phyloP scores from a whole-genome alignment of 2,888 invertebrate genomes.

The Meta bourneti region DNA sequence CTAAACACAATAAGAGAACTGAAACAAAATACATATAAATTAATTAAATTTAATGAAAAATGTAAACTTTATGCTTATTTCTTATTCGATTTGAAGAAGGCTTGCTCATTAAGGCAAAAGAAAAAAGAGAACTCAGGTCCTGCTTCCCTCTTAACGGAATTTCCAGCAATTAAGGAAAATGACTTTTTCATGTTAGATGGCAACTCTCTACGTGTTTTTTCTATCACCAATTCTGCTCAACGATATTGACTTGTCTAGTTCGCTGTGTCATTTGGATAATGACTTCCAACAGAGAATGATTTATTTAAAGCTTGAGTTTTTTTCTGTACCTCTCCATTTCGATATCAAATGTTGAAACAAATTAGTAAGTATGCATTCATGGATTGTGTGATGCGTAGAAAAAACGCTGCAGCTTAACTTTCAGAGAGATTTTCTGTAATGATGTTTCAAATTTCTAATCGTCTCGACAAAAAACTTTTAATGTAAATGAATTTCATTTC shows the following conservation, averaged over 20 bases:
- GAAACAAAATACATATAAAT: not conserved
- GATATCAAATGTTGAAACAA: constrained; percentile 1
- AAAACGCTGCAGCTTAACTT: not conserved
- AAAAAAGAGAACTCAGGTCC: not conserved
- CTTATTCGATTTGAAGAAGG: not conserved
- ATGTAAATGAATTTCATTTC: not conserved
- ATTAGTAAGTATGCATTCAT: not conserved
- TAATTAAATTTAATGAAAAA: not conserved
- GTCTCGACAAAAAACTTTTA: not conserved
- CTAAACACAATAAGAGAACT: not conserved
- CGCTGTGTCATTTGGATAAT: constrained; percentile 40
- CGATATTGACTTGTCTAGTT: constrained; percentile 45
- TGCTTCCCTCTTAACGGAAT: not conserved
- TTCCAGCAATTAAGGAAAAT: constrained; percentile 31
- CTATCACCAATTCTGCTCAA: constrained; percentile 12
- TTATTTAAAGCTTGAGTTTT: constrained; percentile 4
- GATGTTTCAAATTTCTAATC: not conserved
- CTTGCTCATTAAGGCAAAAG: constrained; percentile 9
- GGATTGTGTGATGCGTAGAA: not conserved
- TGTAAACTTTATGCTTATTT: not conserved
- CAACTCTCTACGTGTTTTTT: constrained; percentile 12
- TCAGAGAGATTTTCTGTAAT: not conserved
- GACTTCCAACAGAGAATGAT: constrained; percentile 29
- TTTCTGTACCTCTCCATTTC: not conserved
- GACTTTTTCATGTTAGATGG: constrained; percentile 36